Evolutionary conservation across 2,888 invertebrate species (phyloP).

Genomic region (Adelphocoris suturalis): DNA sequence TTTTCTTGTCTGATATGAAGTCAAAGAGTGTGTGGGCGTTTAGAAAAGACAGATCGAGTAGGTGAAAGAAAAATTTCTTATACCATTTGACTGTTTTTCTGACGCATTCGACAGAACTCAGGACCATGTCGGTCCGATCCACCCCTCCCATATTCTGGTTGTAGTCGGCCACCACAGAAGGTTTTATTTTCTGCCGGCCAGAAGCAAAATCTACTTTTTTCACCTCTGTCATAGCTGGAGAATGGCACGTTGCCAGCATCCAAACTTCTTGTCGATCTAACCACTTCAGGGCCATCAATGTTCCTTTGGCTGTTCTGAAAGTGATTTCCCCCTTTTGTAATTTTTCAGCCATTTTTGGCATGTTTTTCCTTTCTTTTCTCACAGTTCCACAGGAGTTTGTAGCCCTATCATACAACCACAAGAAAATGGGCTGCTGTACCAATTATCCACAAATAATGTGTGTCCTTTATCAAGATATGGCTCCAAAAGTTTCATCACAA

Average conservation of each 20-base stretch:
- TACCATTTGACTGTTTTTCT: constrained; percentile 75
- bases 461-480: constrained; percentile 73
- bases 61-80: constrained; percentile 77
- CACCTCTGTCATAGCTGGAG: background rate
- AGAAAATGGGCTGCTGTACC: background rate
- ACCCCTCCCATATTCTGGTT: constrained; percentile 76
- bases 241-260: constrained; percentile 76
- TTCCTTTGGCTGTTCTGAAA: background rate
- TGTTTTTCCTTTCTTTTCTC: constrained; percentile 75
- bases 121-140: constrained; percentile 76
- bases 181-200: constrained; percentile 75
- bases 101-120: constrained; percentile 74
- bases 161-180: constrained; percentile 76
- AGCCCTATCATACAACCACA: background rate
- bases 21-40: constrained; percentile 11
- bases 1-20: background rate
- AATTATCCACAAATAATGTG: constrained; percentile 71
- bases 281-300: constrained; percentile 77
- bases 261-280: constrained; percentile 76
- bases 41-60: constrained; percentile 70
- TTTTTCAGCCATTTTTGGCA: constrained; percentile 75
- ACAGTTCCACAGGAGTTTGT: constrained; percentile 76
- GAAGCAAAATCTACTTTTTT: constrained; percentile 72
- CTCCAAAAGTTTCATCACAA: constrained; percentile 73
- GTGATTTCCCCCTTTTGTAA: constrained; percentile 69